Conservation (phyloP, 2,113 vertebrate genomes). For the Vanacampus margaritifer region DNA sequence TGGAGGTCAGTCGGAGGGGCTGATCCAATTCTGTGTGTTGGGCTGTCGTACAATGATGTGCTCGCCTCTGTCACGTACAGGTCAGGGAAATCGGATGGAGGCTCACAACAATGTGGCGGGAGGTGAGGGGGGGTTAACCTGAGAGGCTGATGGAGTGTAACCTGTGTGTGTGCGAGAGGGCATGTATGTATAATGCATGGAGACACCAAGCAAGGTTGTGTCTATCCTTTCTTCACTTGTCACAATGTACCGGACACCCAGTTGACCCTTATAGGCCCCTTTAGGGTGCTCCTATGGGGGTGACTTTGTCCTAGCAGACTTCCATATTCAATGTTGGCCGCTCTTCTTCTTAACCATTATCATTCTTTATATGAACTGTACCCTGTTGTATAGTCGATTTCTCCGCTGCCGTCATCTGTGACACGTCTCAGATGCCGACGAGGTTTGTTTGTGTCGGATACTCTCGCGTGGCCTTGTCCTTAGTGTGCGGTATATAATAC, state of each 20-base stretch:
- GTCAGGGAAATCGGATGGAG: slow-evolving; percentile 71
- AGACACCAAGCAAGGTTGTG: slow-evolving; percentile 33
- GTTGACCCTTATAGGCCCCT: slow-evolving; percentile 51
- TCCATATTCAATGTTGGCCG: slow-evolving; percentile 50
- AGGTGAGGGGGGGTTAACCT: slow-evolving; percentile 24
- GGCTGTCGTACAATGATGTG: slow-evolving; percentile 68
- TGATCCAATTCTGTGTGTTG: slow-evolving; percentile 74
- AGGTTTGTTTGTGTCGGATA: slow-evolving; percentile 15
- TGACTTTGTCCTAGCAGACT: slow-evolving; percentile 59
- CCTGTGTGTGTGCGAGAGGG: slow-evolving; percentile 24
- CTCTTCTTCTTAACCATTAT: slow-evolving; percentile 38
- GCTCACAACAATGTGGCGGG: slow-evolving; percentile 41
- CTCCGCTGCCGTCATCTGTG: slow-evolving; percentile 43
- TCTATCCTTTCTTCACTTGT: slow-evolving; percentile 30
- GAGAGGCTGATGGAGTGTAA: slow-evolving; percentile 26
- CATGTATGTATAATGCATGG: slow-evolving; percentile 50
- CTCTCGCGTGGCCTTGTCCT: slow-evolving; percentile 21
- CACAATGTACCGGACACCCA: slow-evolving; percentile 40
- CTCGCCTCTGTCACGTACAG: slow-evolving; percentile 71
- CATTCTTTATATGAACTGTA: slow-evolving; percentile 34
- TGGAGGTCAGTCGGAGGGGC: slow-evolving; percentile 67
- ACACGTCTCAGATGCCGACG: slow-evolving; percentile 30
- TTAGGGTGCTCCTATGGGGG: slow-evolving; percentile 24
- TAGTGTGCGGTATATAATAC: slow-evolving; percentile 9
- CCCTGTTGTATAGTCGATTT: slow-evolving; percentile 22